Percentiles rank a stretch among this genome's conserved stretches.
These are phyloP conservation scores for Neoascia interrupta DNA, from an alignment of 2,888 invertebrate species.

Conservation along the genomic window DNA sequence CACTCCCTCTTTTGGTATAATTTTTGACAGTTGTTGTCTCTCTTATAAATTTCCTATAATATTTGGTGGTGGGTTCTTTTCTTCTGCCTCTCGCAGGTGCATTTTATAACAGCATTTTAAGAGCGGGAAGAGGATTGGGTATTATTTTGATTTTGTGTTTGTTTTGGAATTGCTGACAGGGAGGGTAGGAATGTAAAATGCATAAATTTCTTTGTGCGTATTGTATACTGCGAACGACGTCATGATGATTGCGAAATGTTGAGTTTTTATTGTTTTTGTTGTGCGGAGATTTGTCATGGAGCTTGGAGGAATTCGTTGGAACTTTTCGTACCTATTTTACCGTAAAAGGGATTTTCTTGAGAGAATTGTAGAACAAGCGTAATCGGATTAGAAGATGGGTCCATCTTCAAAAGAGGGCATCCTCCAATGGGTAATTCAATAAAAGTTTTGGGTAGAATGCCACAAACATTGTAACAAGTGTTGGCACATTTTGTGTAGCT, in stretches of 20 bases:
- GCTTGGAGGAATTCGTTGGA: too few species aligned
- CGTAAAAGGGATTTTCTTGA: neutral
- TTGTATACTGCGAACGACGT: neutral
- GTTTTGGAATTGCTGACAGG: slow-evolving; percentile 11
- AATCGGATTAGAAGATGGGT: slow-evolving; percentile 28
- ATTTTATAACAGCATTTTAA: slow-evolving; percentile 37
- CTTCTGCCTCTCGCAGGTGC: neutral
- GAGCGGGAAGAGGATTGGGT: slow-evolving; percentile 59
- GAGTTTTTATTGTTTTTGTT: neutral
- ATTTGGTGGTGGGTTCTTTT: too few species aligned
- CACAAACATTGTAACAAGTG: too few species aligned
- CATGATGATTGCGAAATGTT: neutral
- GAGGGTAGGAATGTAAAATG: neutral
- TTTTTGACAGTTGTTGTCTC: slow-evolving; percentile 10
- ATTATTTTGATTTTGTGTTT: too few species aligned
- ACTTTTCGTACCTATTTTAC: too few species aligned
- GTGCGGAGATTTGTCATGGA: too few species aligned
- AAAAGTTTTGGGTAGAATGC: neutral
- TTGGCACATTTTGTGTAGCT: too few species aligned
- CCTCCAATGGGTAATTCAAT: neutral
- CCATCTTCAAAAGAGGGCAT: too few species aligned
- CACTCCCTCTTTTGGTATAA: slow-evolving; percentile 9
- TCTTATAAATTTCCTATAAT: slow-evolving; percentile 1
- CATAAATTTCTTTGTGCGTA: neutral
- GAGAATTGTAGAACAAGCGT: slow-evolving; percentile 20